Evolutionary conservation across 2,797 vertebrate genomes (phyloP), one percentile per base, ranked within the genome.

Genomic region (Enteromius unitaeniatus): DNA sequence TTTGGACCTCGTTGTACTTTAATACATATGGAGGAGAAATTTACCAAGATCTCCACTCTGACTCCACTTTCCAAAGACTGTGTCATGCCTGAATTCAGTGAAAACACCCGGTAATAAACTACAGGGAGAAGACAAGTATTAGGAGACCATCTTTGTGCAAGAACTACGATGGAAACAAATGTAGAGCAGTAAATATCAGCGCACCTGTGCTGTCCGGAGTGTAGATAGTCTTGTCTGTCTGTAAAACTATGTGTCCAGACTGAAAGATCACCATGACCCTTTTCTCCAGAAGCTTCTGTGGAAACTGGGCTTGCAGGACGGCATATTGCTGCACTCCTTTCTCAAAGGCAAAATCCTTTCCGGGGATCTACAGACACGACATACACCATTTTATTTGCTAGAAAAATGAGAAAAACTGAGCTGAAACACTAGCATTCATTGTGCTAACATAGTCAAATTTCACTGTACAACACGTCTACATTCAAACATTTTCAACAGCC

Each of bases 51-150:
- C 34, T 94, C 92, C 60, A 93, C 88, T 37, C 62, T 47, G 19
- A 85, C 37, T 23, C 89, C 69, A 10, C 78, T 89, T 31, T 86
- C 10, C 6, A 89, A 86, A 8, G 91, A 58, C 0, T 92, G 92
- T 80, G 88, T 74, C 92, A 94, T 91, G 19, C 26, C 13, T 3
- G 93, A 89, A 1, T 86, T 93, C 89, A 95, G 1, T 40, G 86
- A 92, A 90, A 94, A 94, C 55, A 94, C 86, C 76, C 93, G 93
- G 90, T 87, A 94, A 84, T 78, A 17, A 84, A 95, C 92, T 93
- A 78, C 7, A 84, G 80, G 58, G 62, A 31, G 37, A 72, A 70
- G 58, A 69, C 55, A 86, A 1, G 72, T 6, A 86, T 55, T n/a
- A 70, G 11, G 10, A 73, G 26, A 73, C 8, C 10, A 73, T 13